Percentiles rank a stretch among this genome's conserved stretches.
These are phyloP conservation scores for Desoria tigrina DNA, from an alignment of 2,888 invertebrate genomes.

Conservation along the genomic window DNA sequence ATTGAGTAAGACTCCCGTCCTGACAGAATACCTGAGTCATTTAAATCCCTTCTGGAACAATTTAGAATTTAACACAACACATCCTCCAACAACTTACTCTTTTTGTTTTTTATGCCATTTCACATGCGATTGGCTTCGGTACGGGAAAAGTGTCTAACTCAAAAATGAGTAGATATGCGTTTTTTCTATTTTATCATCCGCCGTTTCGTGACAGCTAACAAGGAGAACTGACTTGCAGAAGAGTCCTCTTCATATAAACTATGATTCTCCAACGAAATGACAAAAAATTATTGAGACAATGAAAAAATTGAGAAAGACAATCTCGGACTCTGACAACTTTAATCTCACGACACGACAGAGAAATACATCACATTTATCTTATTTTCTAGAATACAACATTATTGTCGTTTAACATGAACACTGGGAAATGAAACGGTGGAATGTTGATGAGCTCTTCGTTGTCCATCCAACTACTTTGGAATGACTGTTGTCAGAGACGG, in stretches of 20 bases:
- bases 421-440: background rate
- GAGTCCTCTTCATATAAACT: slow-evolving; percentile 1
- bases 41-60: no score
- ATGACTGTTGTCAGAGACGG: no score
- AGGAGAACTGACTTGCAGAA: background rate
- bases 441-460: slow-evolving; percentile 2
- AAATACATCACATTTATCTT: slow-evolving; percentile 12
- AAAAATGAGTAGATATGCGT: background rate
- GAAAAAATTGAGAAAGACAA: slow-evolving; percentile 6
- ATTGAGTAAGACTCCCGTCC: no score
- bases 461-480: background rate
- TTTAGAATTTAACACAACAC: no score
- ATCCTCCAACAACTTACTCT: background rate
- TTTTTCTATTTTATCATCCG: slow-evolving; percentile 11
- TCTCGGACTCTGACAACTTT: slow-evolving; percentile 27
- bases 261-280: slow-evolving; percentile 4
- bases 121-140: slow-evolving; percentile 5
- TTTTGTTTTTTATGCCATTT: background rate
- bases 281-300: slow-evolving; percentile 18
- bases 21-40: no score
- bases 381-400: background rate
- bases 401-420: background rate
- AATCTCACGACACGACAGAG: slow-evolving; percentile 34
- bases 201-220: slow-evolving; percentile 14
- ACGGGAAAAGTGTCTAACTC: background rate